These are phyloP conservation scores for Danio choprae DNA, from an alignment of 2,797 vertebrate species.

Conservation along the genomic window DNA sequence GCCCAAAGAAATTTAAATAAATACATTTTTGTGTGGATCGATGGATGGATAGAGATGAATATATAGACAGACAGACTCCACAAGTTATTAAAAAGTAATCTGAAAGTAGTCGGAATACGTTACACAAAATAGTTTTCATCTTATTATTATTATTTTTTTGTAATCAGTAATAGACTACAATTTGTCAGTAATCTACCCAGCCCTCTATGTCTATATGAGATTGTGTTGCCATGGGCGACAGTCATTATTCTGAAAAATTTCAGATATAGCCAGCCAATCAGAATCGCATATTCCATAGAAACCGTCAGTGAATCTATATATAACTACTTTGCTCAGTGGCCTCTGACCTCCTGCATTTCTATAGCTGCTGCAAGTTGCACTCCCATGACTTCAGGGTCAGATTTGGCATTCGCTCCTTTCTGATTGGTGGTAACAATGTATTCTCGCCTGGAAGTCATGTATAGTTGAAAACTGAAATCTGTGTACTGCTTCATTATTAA, in stretches of 20 bases:
- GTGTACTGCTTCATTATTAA: conserved; percentile 39
- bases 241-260: conserved; percentile 1
- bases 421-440: background rate
- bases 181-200: too few relatives aligned
- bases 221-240: background rate
- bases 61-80: too few relatives aligned
- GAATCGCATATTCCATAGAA: background rate
- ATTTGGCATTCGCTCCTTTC: background rate
- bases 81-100: too few relatives aligned
- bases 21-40: too few relatives aligned
- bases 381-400: background rate
- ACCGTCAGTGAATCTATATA: background rate
- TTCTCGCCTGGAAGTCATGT: background rate
- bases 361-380: background rate
- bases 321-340: conserved; percentile 20
- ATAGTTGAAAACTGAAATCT: background rate
- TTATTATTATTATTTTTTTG: too few relatives aligned
- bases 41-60: too few relatives aligned
- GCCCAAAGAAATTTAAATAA: too few relatives aligned
- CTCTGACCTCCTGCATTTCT: conserved; percentile 1
- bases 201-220: too few relatives aligned
- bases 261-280: conserved; percentile 15
- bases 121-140: too few relatives aligned
- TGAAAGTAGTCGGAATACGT: too few relatives aligned
- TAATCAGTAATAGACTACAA: too few relatives aligned